These are phyloP conservation scores for Argyra leucocephala DNA, from an alignment of 2,888 invertebrate species.

Conservation along the genomic window DNA sequence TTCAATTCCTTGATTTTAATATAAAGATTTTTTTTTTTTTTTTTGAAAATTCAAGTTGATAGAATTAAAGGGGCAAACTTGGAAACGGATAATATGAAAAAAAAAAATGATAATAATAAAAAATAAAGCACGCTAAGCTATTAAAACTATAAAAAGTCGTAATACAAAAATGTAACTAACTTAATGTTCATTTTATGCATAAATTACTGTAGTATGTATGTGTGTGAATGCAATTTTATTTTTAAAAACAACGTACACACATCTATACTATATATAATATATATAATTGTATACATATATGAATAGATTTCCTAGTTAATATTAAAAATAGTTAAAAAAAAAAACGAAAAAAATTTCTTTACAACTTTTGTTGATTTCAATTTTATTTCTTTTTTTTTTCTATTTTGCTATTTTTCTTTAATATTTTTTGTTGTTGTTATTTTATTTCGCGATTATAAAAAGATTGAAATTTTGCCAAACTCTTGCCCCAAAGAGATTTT, in stretches of 20 bases:
- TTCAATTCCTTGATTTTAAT: background rate
- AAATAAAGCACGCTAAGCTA: constrained; percentile 10
- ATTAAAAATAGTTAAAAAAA: constrained; percentile 5
- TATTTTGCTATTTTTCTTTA: too few species aligned
- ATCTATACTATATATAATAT: too few species aligned
- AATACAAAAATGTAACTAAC: constrained; percentile 4
- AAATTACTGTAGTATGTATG: background rate
- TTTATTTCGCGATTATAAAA: background rate
- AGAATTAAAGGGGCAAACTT: too few species aligned
- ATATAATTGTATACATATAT: background rate
- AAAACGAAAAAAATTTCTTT: too few species aligned
- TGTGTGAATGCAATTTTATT: background rate
- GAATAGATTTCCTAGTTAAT: background rate
- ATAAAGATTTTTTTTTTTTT: background rate
- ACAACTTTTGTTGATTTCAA: background rate
- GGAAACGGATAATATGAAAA: too few species aligned
- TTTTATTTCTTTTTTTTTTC: background rate
- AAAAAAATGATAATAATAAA: background rate
- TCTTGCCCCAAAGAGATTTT: background rate
- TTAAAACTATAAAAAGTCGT: constrained; percentile 9
- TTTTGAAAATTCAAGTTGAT: too few species aligned
- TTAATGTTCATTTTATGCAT: background rate
- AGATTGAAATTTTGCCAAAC: background rate
- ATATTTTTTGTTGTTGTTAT: too few species aligned
- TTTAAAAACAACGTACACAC: background rate